Evolutionary conservation across 2,113 vertebrate genomes (phyloP).

Genomic region (Microcebus tavaratra): DNA sequence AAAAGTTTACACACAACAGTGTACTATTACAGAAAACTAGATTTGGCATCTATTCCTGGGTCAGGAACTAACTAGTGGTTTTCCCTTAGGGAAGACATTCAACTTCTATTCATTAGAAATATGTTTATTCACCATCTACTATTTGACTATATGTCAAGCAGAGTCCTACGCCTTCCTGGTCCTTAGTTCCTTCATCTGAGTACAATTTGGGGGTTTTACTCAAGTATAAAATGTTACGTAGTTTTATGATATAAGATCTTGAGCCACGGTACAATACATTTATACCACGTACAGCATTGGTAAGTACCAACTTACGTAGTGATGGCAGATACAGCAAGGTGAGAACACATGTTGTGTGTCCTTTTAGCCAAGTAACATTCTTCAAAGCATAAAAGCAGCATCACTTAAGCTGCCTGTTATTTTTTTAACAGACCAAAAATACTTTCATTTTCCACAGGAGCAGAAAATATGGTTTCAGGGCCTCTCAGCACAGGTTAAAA

Average conservation of each 20-base stretch:
- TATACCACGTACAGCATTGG: background rate
- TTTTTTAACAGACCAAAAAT: constrained; percentile 38
- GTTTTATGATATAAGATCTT: background rate
- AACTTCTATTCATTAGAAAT: constrained; percentile 30
- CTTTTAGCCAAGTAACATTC: background rate
- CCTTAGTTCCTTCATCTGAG: background rate
- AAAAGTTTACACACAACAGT: background rate
- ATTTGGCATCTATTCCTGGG: background rate
- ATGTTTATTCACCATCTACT: background rate
- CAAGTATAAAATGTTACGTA: background rate
- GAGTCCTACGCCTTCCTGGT: background rate
- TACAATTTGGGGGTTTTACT: background rate
- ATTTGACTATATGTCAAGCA: background rate
- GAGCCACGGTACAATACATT: background rate
- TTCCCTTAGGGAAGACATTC: background rate
- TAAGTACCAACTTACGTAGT: background rate
- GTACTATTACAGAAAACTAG: background rate
- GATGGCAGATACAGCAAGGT: background rate
- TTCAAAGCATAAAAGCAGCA: constrained; percentile 4
- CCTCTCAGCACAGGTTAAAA: background rate
- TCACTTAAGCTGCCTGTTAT: constrained; percentile 14
- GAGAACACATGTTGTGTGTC: background rate
- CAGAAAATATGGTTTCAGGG: background rate
- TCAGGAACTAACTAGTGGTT: background rate
- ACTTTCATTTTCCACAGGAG: background rate